Evolutionary conservation across 2,888 invertebrate species (phyloP).

Genomic region (Protula sp.): DNA sequence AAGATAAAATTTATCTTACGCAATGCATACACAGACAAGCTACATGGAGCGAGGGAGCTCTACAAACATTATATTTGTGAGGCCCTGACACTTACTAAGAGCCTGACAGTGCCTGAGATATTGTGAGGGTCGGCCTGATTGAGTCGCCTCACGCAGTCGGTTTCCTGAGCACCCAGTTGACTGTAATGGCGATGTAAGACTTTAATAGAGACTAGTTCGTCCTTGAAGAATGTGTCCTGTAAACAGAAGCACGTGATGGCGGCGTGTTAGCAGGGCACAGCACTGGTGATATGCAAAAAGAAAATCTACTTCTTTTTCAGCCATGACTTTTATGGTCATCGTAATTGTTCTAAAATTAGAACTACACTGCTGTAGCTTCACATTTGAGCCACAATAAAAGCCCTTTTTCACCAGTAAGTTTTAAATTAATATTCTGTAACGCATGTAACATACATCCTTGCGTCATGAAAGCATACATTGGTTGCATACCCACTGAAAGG

Average conservation of each 20-base stretch:
- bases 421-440: too few relatives aligned
- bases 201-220: slow-evolving; percentile 35
- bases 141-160: slow-evolving; percentile 32
- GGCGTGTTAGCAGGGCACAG: too few relatives aligned
- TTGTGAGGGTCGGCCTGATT: slow-evolving; percentile 33
- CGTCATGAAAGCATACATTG: too few relatives aligned
- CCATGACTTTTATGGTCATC: too few relatives aligned
- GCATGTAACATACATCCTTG: too few relatives aligned
- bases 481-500: too few relatives aligned
- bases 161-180: slow-evolving; percentile 34
- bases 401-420: too few relatives aligned
- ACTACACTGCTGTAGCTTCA: too few relatives aligned
- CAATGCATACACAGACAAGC: background rate
- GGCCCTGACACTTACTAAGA: slow-evolving; percentile 36
- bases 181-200: slow-evolving; percentile 33
- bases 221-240: slow-evolving; percentile 31
- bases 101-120: slow-evolving; percentile 32
- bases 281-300: too few relatives aligned
- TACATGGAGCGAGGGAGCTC: background rate
- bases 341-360: background rate
- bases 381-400: too few relatives aligned
- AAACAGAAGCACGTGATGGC: background rate
- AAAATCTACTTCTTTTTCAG: too few relatives aligned
- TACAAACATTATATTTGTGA: background rate
- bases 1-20: too few relatives aligned